phyloP scores from a whole-genome alignment of 2,888 invertebrate genomes.

The Plusia festucae region DNA sequence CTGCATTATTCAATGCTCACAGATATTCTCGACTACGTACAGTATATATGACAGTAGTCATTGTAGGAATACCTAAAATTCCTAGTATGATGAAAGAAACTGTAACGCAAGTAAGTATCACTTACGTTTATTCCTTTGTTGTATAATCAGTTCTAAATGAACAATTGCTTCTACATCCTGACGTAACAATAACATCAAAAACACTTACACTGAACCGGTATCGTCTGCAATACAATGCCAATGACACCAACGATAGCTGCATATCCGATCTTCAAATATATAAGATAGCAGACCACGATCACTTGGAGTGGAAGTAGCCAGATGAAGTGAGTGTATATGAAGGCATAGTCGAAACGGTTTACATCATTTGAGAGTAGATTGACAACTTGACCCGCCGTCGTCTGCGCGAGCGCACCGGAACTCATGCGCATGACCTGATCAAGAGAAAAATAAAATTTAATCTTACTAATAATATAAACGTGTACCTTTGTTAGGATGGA shows the following conservation, averaged over 20 bases:
- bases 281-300: conserved; percentile 92
- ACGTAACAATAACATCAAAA: conserved; percentile 28
- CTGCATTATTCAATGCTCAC: neutral
- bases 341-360: conserved; percentile 96
- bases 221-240: conserved; percentile 93
- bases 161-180: conserved; percentile 30
- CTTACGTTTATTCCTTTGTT: conserved; percentile 21
- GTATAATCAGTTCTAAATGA: conserved; percentile 16
- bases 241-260: conserved; percentile 94
- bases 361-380: conserved; percentile 98
- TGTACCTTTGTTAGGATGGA: neutral
- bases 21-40: neutral
- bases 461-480: neutral
- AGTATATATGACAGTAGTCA: no score
- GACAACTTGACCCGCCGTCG: conserved; percentile 96
- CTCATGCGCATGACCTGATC: conserved; percentile 91
- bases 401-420: conserved; percentile 95
- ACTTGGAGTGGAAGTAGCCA: conserved; percentile 95
- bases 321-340: conserved; percentile 95
- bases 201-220: conserved; percentile 94
- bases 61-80: neutral
- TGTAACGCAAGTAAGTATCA: conserved; percentile 10
- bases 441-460: conserved; percentile 16
- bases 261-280: conserved; percentile 93
- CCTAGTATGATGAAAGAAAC: conserved; percentile 10